phyloP scores from a whole-genome alignment of 2,797 vertebrate genomes.

The Loris lydekkerianus region DNA sequence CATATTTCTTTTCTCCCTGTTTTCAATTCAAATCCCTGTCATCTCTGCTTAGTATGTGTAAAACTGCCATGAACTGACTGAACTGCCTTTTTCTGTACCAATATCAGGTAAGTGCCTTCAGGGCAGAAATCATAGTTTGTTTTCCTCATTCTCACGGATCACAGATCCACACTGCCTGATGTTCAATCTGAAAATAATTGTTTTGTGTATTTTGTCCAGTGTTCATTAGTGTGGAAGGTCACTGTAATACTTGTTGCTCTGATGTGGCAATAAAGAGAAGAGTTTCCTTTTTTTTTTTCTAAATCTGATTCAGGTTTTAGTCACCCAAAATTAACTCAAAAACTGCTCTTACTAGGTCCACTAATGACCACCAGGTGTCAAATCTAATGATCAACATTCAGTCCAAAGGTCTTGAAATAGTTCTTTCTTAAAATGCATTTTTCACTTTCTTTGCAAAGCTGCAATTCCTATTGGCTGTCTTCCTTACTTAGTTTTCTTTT shows the following conservation, averaged over 20 bases:
- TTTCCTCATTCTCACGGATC: not conserved
- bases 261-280: not conserved
- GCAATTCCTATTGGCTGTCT: no score
- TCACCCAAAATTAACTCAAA: not conserved
- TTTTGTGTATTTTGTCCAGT: not conserved
- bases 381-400: not conserved
- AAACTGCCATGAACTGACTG: not conserved
- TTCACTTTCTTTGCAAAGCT: not conserved
- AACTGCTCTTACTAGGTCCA: not conserved
- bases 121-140: not conserved
- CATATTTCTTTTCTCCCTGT: not conserved
- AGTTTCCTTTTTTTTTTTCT: not conserved
- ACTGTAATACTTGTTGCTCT: not conserved
- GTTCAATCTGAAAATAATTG: conserved; percentile 16
- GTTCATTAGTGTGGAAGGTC: not conserved
- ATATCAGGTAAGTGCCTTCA: not conserved
- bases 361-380: no score
- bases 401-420: not conserved
- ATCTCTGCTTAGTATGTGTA: not conserved
- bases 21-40: not conserved
- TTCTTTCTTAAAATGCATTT: not conserved
- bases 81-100: not conserved
- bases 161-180: not conserved
- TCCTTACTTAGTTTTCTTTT: not conserved
- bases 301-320: not conserved